Evolutionary conservation across 2,888 invertebrate genomes (phyloP).

Genomic region (Acrocyrtus sp.): DNA sequence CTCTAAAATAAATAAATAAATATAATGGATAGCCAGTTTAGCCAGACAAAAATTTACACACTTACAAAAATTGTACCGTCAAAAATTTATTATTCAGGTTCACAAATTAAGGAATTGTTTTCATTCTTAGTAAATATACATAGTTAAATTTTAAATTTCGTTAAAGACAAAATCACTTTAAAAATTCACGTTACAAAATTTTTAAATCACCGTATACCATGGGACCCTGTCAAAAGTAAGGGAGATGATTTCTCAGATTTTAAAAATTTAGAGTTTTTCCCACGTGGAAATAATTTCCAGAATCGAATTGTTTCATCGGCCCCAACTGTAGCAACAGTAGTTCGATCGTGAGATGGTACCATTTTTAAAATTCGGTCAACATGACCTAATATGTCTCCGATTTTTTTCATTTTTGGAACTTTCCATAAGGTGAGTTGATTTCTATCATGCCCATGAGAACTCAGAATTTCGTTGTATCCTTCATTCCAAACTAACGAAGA

Average conservation of each 20-base stretch:
- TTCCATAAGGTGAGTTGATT: conserved; percentile 98
- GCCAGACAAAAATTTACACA: too few relatives aligned
- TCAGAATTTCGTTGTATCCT: conserved; percentile 94
- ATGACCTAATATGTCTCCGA: conserved; percentile 88
- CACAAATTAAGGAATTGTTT: too few relatives aligned
- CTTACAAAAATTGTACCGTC: too few relatives aligned
- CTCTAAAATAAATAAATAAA: too few relatives aligned
- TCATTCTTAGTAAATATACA: too few relatives aligned
- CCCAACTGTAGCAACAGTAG: conserved; percentile 90
- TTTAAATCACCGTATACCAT: conserved; percentile 26
- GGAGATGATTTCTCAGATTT: conserved; percentile 35
- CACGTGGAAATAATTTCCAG: conserved; percentile 93
- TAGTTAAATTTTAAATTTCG: too few relatives aligned
- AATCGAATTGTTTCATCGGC: conserved; percentile 95
- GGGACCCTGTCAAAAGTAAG: conserved; percentile 22
- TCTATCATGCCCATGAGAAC: conserved; percentile 95
- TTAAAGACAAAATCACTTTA: too few relatives aligned
- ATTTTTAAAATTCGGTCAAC: conserved; percentile 88
- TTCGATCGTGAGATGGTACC: conserved; percentile 94
- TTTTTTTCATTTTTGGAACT: conserved; percentile 87
- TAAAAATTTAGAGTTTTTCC: conserved; percentile 42
- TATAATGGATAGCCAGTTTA: too few relatives aligned
- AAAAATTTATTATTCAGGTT: too few relatives aligned
- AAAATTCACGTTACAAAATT: too few relatives aligned
- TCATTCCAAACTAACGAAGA: conserved; percentile 92